These are phyloP conservation scores for Wasmannia auropunctata DNA, from an alignment of 1,140 invertebrate genomes.

Conservation along the genomic window DNA sequence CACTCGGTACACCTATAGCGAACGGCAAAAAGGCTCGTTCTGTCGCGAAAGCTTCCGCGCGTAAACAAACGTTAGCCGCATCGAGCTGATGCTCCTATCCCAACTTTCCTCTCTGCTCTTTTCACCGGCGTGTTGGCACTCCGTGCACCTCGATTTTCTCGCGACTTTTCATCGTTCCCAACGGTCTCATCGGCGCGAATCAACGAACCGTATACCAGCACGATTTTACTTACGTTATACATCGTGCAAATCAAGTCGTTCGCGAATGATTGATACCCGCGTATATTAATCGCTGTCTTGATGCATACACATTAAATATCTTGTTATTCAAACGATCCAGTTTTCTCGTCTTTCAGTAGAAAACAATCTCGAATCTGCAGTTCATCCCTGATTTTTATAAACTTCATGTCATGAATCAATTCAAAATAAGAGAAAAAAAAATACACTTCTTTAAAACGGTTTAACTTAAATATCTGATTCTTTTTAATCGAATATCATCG, in stretches of 20 bases:
- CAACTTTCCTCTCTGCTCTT: constrained; percentile 14
- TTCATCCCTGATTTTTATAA: background rate
- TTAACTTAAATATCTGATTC: background rate
- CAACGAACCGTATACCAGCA: constrained; percentile 32
- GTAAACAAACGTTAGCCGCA: constrained; percentile 55
- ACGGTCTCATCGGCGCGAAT: constrained; percentile 36
- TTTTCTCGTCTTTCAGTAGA: background rate
- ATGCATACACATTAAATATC: background rate
- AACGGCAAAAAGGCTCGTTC: constrained; percentile 35
- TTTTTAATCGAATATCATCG: background rate
- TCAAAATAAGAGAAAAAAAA: background rate
- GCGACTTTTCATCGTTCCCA: constrained; percentile 45
- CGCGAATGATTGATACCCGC: constrained; percentile 7
- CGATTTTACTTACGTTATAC: constrained; percentile 36
- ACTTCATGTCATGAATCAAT: background rate
- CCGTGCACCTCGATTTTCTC: constrained; percentile 35
- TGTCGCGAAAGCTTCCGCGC: constrained; percentile 49
- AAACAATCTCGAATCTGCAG: background rate
- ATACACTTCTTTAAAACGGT: background rate
- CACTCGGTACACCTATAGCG: constrained; percentile 16
- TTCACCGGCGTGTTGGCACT: constrained; percentile 12
- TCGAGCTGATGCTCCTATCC: constrained; percentile 27
- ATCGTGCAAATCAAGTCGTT: constrained; percentile 32
- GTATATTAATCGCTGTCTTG: constrained; percentile 27
- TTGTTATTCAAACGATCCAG: background rate